Evolutionary conservation across 2,888 invertebrate genomes (phyloP), one percentile per base, ranked within the genome.

Genomic region (Pemphredon lugubris): DNA sequence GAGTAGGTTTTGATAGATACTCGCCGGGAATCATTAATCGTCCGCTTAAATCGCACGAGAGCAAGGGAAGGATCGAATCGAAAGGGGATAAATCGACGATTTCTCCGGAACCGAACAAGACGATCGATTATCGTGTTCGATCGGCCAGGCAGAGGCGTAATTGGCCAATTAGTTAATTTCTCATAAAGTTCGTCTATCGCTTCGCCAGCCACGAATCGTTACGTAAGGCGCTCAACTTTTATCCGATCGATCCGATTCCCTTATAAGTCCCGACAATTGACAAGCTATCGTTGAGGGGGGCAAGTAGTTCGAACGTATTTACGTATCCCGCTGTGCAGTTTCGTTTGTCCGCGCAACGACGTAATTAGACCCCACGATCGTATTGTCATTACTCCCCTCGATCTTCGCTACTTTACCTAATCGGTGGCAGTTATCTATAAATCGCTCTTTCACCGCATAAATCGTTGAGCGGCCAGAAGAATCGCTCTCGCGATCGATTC

Each of bases 91-190:
- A 79, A 76, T 77, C 75, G 70, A 65, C 73, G 79, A 74, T 79
- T 74, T 73, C 77, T 73, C 73, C 73, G 73, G 76, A 76, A 79
- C 70, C 67, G 73, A 79, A 71, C 69, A 69, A 77, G 79, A 77
- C 70, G 76, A 77, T 79, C 82, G 79, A 77, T 81, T 74, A 79
- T 76, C 74, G 57, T 65, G 67, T 45, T 73, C 73, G 70, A 75
- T 77, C 74, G 67, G 39, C 55, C 69, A 14, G 51, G 65, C 76
- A 68, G 66, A 65, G 80, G 72, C 75, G 79, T 86, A 84, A 86
- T 86, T 86, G 83, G 77, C 73, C 83, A 79, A 84, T 85, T 81
- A 82, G 77, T 84, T 84, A 85, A 85, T 82, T 85, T 83, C 80
- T 78, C 83, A 76, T 83, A 77, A 82, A 83, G 77, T 80, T 78